Base-by-base conservation (phyloP, 2,888 invertebrate species). In the Hydropsyche betteni region DNA sequence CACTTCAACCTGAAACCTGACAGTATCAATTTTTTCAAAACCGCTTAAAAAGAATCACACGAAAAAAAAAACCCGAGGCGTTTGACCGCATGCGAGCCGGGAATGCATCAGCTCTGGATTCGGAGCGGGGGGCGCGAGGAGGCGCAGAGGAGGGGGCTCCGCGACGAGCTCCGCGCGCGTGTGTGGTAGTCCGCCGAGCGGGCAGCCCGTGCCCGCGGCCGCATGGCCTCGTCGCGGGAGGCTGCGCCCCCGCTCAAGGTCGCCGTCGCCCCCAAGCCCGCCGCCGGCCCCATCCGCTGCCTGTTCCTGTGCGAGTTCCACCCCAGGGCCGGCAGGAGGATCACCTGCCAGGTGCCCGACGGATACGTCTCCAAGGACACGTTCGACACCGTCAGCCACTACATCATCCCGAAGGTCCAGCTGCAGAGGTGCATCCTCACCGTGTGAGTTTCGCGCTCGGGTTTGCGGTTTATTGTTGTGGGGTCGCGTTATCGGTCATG, bases 361-460 rank as follows among this genome's bases (percentile, higher is more conserved):
- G 91, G 93, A 83, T 92, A 90, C 82, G 91, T 95, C 79, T 91
- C 92, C 0, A 94, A 94, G 85, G 94, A 94, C 81, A 90, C 91
- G 76, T 95, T 95, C 85, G 94, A 94, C 84, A 91, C 92, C 70
- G 91, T 94, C 76, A 93, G 92, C 83, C 92, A 92, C 80, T 95
- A 94, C 83, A 92, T 95, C 76, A 95, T 95, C 83, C 94, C 94
- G 5, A 95, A 95, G 85, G 91, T 91, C 73, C 93, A 94, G 82
- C 86, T 95, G 4, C 92, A 94, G 82, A 87, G 92, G 80, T 91
- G 93, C 82, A 91, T 93, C 38, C 89, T 95, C 81, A 94, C 94
- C 77, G 91, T 94, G 91, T 94, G 88, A 89, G 92, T 88, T 78
- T n/a, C n/a, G n/a, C n/a, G n/a, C n/a, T n/a, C n/a, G n/a, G n/a